Conservation (phyloP, 2,113 vertebrate genomes). For the Lophochroa leadbeateri region DNA sequence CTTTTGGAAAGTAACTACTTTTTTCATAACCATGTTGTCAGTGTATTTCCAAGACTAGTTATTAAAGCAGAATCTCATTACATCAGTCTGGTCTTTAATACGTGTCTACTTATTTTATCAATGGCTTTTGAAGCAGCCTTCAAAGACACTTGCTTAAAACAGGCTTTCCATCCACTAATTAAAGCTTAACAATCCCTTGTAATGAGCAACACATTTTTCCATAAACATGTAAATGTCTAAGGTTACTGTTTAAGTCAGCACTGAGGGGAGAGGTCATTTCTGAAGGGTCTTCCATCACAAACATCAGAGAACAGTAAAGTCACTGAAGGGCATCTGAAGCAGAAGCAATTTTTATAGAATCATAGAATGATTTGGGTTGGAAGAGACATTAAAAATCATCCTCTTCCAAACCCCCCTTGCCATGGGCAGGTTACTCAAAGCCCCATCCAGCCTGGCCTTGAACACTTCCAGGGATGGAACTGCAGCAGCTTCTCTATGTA, state of each 20-base stretch:
- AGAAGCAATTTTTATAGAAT: neutral
- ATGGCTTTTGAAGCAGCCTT: conserved; percentile 34
- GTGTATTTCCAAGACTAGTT: conserved; percentile 1
- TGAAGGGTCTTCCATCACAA: conserved; percentile 26
- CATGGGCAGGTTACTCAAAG: neutral
- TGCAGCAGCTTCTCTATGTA: neutral
- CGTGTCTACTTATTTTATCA: neutral
- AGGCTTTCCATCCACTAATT: conserved; percentile 44
- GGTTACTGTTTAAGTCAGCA: neutral
- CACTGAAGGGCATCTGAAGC: conserved; percentile 5
- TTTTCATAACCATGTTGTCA: neutral
- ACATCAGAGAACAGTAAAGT: conserved; percentile 25
- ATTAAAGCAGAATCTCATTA: conserved; percentile 17
- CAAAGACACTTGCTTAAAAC: conserved; percentile 38
- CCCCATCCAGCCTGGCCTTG: neutral
- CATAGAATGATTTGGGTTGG: neutral
- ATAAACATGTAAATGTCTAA: neutral
- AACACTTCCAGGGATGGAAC: neutral
- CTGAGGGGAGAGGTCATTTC: conserved; percentile 11
- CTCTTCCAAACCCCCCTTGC: neutral
- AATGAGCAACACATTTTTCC: conserved; percentile 2
- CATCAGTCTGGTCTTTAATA: neutral
- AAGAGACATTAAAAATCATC: neutral
- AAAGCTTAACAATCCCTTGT: conserved; percentile 23
- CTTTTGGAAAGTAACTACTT: neutral